Evolutionary conservation across 2,113 vertebrate genomes (phyloP), one percentile per base, ranked within the genome.

Genomic region (Dipodomys spectabilis): DNA sequence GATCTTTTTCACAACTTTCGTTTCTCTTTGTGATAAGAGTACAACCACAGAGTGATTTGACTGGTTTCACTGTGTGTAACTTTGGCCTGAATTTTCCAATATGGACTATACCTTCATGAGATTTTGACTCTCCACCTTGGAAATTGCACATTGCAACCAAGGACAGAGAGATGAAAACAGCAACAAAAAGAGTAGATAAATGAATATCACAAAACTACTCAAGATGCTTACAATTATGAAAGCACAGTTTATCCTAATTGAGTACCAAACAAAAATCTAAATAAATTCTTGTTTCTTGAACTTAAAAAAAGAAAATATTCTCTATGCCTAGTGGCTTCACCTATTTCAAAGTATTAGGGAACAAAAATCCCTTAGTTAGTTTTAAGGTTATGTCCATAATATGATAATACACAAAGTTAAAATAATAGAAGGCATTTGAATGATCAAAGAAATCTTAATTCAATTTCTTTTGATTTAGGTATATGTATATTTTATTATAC

Each of bases 401-500:
- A 65, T 28, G 67, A 67, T 75, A 35, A 90, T 78, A 77, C 0
- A 67, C 16, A 84, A 92, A 74, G 4, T 45, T 81, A 72, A 94
- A 92, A 87, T 25, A 53, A 92, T 11, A 2, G 27, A 71, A 68
- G 57, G 11, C 19, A 92, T 93, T 28, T 69, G 28, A 92, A 86
- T 69, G 45, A 94, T 65, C 22, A 94, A 82, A 93, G 44, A 93
- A 94, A 68, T 90, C 82, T 72, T 81, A 91, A 74, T 74, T 83
- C 68, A 60, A 73, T 67, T 57, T 5, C 44, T 83, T 72, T 82
- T 67, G 82, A 89, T 86, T 80, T 86, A 86, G 53, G 53, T 4
- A 71, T 35, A 82, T 45, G 3, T 71, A 35, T 53, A 28, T 77
- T 86, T 75, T 68, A 84, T 35, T 64, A 60, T 30, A 82, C 74